Conservation (phyloP, 2,888 invertebrate genomes). For the Brachyptera putata region DNA sequence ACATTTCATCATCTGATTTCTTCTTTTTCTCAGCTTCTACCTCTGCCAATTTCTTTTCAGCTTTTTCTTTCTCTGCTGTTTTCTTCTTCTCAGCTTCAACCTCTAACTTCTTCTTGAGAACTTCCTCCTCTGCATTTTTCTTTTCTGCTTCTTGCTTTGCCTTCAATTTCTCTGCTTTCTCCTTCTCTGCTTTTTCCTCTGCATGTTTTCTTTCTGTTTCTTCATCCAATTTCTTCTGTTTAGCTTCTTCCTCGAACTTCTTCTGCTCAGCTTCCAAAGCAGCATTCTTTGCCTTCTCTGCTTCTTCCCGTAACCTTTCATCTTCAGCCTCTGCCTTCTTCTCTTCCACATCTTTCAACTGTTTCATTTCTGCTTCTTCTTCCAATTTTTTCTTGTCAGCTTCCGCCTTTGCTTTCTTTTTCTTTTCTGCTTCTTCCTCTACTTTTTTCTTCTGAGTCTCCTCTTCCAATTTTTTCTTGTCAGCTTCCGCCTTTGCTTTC, state of each 20-base stretch:
- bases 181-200: slow-evolving; percentile 31
- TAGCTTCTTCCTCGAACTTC: slow-evolving; percentile 22
- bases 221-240: slow-evolving; percentile 22
- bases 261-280: slow-evolving; percentile 21
- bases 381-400: slow-evolving; percentile 27
- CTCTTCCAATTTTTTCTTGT: slow-evolving; percentile 23
- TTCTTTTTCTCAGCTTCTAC: slow-evolving; percentile 31
- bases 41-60: slow-evolving; percentile 17
- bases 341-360: slow-evolving; percentile 25
- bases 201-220: slow-evolving; percentile 28
- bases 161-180: slow-evolving; percentile 35
- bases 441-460: slow-evolving; percentile 27
- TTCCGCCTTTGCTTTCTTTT: slow-evolving; percentile 15
- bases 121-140: slow-evolving; percentile 32
- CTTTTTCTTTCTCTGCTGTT: slow-evolving; percentile 18
- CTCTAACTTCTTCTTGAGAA: slow-evolving; percentile 41
- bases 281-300: slow-evolving; percentile 21
- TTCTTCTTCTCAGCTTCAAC: slow-evolving; percentile 34
- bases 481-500: slow-evolving; percentile 28
- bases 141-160: slow-evolving; percentile 32
- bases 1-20: slow-evolving; percentile 29
- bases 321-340: slow-evolving; percentile 25
- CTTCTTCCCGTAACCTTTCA: slow-evolving; percentile 20
- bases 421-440: slow-evolving; percentile 21
- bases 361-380: slow-evolving; percentile 23